Conservation (phyloP, 2,888 invertebrate species). For the Drosophila nr. perissopoda region DNA sequence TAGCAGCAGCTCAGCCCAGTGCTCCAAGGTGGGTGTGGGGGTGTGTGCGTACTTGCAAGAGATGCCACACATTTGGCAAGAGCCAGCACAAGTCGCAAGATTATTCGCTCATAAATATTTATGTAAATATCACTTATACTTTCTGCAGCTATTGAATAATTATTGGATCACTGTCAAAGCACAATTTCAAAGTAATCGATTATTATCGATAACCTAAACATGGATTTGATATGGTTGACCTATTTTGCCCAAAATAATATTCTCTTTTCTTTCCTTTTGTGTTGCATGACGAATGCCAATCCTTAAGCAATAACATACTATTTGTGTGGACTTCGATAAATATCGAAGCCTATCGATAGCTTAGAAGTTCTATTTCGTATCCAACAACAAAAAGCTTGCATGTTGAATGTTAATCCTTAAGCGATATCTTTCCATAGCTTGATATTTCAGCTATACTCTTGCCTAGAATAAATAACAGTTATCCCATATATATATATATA, state of each 20-base stretch:
- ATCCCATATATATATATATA: not conserved
- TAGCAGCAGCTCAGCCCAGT: not conserved
- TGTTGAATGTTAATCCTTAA: not conserved
- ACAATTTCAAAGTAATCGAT: not conserved
- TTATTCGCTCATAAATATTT: not conserved
- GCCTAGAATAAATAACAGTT: not conserved
- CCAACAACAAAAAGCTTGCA: not conserved
- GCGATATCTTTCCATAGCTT: no score
- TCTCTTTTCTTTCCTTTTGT: not conserved
- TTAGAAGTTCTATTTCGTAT: not conserved
- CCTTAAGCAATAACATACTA: not conserved
- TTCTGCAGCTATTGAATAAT: not conserved
- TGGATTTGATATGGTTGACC: not conserved
- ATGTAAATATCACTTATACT: no score
- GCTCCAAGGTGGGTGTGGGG: slow-evolving; percentile 4
- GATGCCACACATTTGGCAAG: slow-evolving; percentile 32
- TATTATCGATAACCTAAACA: not conserved
- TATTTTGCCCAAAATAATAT: no score
- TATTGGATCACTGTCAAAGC: not conserved
- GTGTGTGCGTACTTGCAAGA: not conserved
- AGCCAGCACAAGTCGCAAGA: not conserved
- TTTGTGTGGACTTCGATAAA: not conserved
- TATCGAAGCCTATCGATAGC: not conserved
- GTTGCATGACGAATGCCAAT: not conserved
- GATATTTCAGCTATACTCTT: not conserved